These are phyloP conservation scores for Enteromius mattozi DNA, from an alignment of 2,797 vertebrate species.

Conservation along the genomic window DNA sequence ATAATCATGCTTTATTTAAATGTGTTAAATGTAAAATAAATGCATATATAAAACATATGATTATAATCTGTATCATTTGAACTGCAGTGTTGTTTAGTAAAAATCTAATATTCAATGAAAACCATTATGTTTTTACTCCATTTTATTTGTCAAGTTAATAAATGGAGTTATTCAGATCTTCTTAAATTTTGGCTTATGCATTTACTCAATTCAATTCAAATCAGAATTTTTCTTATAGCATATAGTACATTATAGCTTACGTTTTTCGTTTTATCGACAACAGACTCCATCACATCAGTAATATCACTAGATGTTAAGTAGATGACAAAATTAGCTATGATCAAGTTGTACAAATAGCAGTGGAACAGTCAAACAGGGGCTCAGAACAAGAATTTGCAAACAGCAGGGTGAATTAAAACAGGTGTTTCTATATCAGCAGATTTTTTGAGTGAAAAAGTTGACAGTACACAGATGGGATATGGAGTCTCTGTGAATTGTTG, in stretches of 20 bases:
- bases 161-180: background rate
- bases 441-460: slow-evolving; percentile 40
- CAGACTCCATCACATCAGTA: slow-evolving; percentile 11
- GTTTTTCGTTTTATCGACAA: background rate
- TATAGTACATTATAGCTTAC: background rate
- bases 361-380: slow-evolving; percentile 9
- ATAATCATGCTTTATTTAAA: too few relatives aligned
- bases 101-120: too few relatives aligned
- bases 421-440: slow-evolving; percentile 48
- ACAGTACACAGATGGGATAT: slow-evolving; percentile 50
- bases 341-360: slow-evolving; percentile 5
- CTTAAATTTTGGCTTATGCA: background rate
- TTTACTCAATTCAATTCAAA: background rate
- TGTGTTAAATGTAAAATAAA: too few relatives aligned
- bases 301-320: slow-evolving; percentile 33
- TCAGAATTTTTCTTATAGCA: too few relatives aligned
- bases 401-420: slow-evolving; percentile 36
- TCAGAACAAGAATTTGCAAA: slow-evolving; percentile 34
- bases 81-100: too few relatives aligned
- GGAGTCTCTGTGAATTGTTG: slow-evolving; percentile 45
- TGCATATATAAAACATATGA: too few relatives aligned
- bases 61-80: too few relatives aligned
- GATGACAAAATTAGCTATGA: slow-evolving; percentile 29
- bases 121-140: too few relatives aligned
- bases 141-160: background rate